These are phyloP conservation scores for Brenthis ino DNA, from an alignment of 2,888 invertebrate species.

Conservation along the genomic window DNA sequence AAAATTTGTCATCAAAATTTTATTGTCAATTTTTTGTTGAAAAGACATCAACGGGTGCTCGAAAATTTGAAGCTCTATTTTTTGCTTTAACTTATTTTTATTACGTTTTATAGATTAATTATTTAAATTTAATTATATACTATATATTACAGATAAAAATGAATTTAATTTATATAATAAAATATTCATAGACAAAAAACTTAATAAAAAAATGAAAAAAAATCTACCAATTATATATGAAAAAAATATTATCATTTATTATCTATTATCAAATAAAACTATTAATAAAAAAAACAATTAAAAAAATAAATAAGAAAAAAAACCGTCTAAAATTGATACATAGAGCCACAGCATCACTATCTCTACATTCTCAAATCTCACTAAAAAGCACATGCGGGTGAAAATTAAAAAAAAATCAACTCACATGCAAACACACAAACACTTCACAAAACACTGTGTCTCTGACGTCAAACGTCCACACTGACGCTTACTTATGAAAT, in stretches of 20 bases:
- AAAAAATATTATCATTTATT: no score
- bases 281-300: background rate
- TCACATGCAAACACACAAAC: constrained; percentile 36
- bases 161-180: no score
- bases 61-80: constrained; percentile 6
- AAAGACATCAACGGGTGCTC: constrained; percentile 18
- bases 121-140: no score
- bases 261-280: background rate
- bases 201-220: no score
- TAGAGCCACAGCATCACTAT: background rate
- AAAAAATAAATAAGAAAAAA: background rate
- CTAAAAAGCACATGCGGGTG: background rate
- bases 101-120: no score
- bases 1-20: background rate
- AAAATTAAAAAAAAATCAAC: constrained; percentile 31
- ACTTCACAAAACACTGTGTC: constrained; percentile 2
- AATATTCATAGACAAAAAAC: no score
- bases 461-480: constrained; percentile 11
- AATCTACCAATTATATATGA: no score
- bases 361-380: background rate
- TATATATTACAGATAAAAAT: no score
- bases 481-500: constrained; percentile 30
- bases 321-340: no score
- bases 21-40: constrained; percentile 4
- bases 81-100: background rate